Evolutionary conservation across 2,113 vertebrate species (phyloP), one percentile per base, ranked within the genome.

Genomic region (Alosa alosa): DNA sequence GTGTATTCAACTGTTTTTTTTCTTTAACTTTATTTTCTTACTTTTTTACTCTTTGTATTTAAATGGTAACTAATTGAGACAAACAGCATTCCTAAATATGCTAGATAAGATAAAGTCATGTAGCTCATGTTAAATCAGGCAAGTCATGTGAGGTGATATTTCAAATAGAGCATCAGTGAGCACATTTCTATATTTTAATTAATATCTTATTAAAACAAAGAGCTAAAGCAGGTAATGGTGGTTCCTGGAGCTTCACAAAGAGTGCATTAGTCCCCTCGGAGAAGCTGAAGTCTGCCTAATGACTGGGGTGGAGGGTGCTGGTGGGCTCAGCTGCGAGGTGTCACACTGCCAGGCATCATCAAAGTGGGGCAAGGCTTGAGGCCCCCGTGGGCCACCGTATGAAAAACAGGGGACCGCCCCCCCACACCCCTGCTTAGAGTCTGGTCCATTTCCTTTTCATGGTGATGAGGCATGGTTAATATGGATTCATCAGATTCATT

Each of bases 401-500:
- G 89, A 92, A 91, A 91, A 92, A 90, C 39, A 7, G 84, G 84
- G 81, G 82, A 68, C 45, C 45, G 13, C 39, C 86, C 46, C 41
- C 84, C 86, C 88, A 82, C 52, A 86, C 86, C 89, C 83, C 31
- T 3, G 31, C 0, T 45, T 89, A 87, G 81, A 78, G 3, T 36
- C 72, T 78, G 11, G 72, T 39, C 72, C 31, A 13, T 36, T 88
- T 91, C 91, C 94, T 95, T 95, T 93, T 91, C 92, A 95, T 95
- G 93, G 92, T 94, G 94, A 96, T 95, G 89, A 92, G 90, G 90
- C 91, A 82, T 91, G 93, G 89, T 92, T 83, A 90, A 95, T 94
- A 94, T 92, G 93, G 93, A 94, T 91, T 93, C 86, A 90, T 93
- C 94, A 93, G 88, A 93, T 93, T 94, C 89, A 95, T 95, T 95